phyloP scores from a whole-genome alignment of 2,113 vertebrate genomes.

The Petromus typicus region DNA sequence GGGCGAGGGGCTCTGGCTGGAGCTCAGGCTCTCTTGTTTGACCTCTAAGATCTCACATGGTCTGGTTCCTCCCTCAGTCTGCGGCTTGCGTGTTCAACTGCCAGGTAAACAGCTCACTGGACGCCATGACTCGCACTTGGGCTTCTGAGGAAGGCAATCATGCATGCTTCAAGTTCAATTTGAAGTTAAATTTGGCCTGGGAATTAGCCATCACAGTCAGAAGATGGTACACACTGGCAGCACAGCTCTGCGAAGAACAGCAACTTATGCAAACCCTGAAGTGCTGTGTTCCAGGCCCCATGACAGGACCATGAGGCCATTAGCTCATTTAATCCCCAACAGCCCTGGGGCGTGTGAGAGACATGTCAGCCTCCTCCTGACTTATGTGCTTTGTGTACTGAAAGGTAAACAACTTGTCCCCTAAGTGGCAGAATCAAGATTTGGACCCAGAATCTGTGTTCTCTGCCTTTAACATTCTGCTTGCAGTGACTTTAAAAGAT shows the following conservation, averaged over 20 bases:
- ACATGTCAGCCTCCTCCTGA: rapidly evolving
- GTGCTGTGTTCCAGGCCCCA: not conserved
- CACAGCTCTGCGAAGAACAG: not conserved
- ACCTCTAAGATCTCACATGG: not conserved
- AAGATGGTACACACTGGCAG: not conserved
- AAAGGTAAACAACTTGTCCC: not conserved
- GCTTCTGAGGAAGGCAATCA: not conserved
- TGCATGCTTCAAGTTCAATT: not conserved
- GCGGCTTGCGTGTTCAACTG: not conserved
- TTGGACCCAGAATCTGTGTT: not conserved
- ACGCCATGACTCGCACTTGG: not conserved
- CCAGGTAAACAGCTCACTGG: not conserved
- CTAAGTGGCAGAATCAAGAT: not conserved
- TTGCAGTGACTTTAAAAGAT: not conserved
- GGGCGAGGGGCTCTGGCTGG: not conserved
- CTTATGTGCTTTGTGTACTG: not conserved
- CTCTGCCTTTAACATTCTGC: not conserved
- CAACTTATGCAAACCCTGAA: rapidly evolving
- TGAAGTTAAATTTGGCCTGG: not conserved
- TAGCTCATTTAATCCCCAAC: not conserved
- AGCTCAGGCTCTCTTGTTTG: not conserved
- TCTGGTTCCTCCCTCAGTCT: not conserved
- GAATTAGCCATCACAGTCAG: not conserved
- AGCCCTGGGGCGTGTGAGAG: too few species aligned
- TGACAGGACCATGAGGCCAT: not conserved